phyloP scores from a whole-genome alignment of 2,113 vertebrate species.

The Tupaia chinensis region DNA sequence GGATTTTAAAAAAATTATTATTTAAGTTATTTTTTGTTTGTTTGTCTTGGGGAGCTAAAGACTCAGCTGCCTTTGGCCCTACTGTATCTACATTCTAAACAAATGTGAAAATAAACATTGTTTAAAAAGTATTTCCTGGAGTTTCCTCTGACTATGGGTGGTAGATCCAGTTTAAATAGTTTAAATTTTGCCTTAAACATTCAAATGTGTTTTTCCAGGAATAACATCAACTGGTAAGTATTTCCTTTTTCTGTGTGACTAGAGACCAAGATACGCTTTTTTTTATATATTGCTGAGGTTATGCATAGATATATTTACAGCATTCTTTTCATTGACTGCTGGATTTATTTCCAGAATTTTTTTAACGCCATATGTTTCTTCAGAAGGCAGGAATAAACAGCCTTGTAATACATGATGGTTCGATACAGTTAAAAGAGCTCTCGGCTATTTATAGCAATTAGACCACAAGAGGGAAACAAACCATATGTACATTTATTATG shows the following conservation, averaged over 20 bases:
- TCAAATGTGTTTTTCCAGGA: slow-evolving; percentile 8
- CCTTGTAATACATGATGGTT: slow-evolving; percentile 66
- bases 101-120: background rate
- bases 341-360: slow-evolving; percentile 49
- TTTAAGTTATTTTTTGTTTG: background rate
- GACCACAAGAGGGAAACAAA: slow-evolving; percentile 47
- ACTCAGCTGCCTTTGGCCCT: background rate
- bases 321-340: slow-evolving; percentile 35
- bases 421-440: slow-evolving; percentile 57
- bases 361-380: slow-evolving; percentile 57
- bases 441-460: slow-evolving; percentile 75
- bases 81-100: background rate
- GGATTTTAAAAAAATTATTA: background rate
- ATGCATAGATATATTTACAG: background rate
- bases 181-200: slow-evolving; percentile 61
- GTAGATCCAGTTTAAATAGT: slow-evolving; percentile 15
- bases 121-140: slow-evolving; percentile 1
- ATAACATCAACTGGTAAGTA: background rate
- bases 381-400: slow-evolving; percentile 66
- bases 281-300: slow-evolving; percentile 57
- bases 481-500: slow-evolving; percentile 70
- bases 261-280: slow-evolving; percentile 5
- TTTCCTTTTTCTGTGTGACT: slow-evolving; percentile 32
- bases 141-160: slow-evolving; percentile 31
- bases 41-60: background rate